Conservation (phyloP, 2,113 vertebrate genomes). For the Jaculus jaculus region DNA sequence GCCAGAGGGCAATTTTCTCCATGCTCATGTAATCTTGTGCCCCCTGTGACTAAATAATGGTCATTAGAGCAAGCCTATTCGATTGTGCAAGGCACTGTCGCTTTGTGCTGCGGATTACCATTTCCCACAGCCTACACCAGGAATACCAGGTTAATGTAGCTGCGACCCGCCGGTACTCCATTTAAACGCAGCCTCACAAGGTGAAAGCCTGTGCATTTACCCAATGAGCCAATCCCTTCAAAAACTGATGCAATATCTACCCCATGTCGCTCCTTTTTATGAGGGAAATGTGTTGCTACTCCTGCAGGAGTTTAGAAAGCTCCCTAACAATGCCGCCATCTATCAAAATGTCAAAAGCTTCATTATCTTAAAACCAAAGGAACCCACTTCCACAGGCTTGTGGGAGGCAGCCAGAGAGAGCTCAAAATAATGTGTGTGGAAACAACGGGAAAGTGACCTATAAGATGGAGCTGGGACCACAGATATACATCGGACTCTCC, state of each 20-base stretch:
- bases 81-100: slow-evolving; percentile 80
- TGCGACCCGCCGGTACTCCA: slow-evolving; percentile 83
- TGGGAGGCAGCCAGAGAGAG: slow-evolving; percentile 79
- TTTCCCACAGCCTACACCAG: slow-evolving; percentile 81
- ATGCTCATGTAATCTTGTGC: slow-evolving; percentile 85
- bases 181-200: slow-evolving; percentile 84
- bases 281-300: slow-evolving; percentile 82
- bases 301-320: slow-evolving; percentile 85
- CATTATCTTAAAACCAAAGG: slow-evolving; percentile 85
- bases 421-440: slow-evolving; percentile 78
- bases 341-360: slow-evolving; percentile 88
- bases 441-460: slow-evolving; percentile 72
- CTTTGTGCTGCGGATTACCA: slow-evolving; percentile 83
- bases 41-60: slow-evolving; percentile 89
- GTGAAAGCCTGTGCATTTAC: slow-evolving; percentile 85
- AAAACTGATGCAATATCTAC: slow-evolving; percentile 84
- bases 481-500: slow-evolving; percentile 46
- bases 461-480: slow-evolving; percentile 69
- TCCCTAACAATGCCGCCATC: slow-evolving; percentile 84
- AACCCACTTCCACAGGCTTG: slow-evolving; percentile 79
- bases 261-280: slow-evolving; percentile 87
- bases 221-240: slow-evolving; percentile 82
- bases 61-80: slow-evolving; percentile 86
- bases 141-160: slow-evolving; percentile 87
- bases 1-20: slow-evolving; percentile 89